Percentiles rank a stretch among this genome's conserved stretches.
Conservation (phyloP, 2,888 invertebrate genomes). For the Trilocha varians region DNA sequence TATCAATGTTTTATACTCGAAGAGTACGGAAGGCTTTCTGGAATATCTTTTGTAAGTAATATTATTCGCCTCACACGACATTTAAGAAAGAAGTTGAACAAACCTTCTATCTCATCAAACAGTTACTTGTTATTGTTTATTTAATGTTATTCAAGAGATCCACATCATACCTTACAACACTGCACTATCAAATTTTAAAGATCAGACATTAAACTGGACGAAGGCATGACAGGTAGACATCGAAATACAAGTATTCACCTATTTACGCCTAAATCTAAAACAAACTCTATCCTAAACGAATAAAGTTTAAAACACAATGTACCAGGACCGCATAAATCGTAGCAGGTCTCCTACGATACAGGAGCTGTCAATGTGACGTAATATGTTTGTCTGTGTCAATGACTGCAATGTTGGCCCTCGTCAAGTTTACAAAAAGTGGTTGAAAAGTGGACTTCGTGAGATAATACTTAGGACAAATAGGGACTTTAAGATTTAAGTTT, state of each 20-base stretch:
- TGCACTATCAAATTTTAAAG: slow-evolving; percentile 30
- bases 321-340: slow-evolving; percentile 26
- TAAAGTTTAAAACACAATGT: slow-evolving; percentile 17
- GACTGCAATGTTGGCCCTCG: not conserved
- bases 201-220: slow-evolving; percentile 46
- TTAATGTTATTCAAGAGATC: not conserved
- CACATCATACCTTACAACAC: not conserved
- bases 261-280: slow-evolving; percentile 10
- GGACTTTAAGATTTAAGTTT: no score
- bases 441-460: no score
- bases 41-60: no score
- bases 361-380: slow-evolving; percentile 60
- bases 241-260: slow-evolving; percentile 19
- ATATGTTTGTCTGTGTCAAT: slow-evolving; percentile 53
- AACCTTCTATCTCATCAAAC: no score
- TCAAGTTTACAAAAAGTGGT: not conserved
- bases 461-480: no score
- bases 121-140: no score
- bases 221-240: slow-evolving; percentile 48
- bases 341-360: slow-evolving; percentile 44
- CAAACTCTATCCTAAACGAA: slow-evolving; percentile 9
- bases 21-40: no score
- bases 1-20: no score
- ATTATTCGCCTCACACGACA: no score
- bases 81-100: no score